phyloP scores from a whole-genome alignment of 1,140 invertebrate genomes.

The Drosophila erecta region DNA sequence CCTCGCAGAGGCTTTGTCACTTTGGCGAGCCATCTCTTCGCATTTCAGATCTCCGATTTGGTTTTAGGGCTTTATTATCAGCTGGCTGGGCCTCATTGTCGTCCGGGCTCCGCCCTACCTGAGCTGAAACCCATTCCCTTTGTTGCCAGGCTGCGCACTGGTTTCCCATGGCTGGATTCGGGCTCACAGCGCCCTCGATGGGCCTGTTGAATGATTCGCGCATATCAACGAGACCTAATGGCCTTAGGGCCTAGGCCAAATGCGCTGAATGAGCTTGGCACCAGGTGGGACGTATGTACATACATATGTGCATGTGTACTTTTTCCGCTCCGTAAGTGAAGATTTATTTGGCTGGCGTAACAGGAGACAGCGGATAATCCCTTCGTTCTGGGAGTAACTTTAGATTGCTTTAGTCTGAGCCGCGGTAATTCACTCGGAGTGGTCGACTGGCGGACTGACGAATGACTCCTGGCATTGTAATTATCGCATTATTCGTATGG shows the following conservation, averaged over 20 bases:
- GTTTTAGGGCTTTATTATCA: constrained; percentile 18
- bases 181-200: constrained; percentile 4
- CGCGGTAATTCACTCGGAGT: constrained; percentile 38
- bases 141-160: not conserved
- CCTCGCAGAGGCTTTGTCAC: constrained; percentile 15
- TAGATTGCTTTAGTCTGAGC: constrained; percentile 27
- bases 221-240: not conserved
- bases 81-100: constrained; percentile 16
- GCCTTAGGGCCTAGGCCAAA: no score
- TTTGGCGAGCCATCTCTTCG: not conserved
- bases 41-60: not conserved
- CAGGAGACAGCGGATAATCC: constrained; percentile 35
- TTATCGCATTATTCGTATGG: constrained; percentile 76
- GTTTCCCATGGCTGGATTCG: constrained; percentile 7
- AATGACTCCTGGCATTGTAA: constrained; percentile 74
- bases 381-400: constrained; percentile 11
- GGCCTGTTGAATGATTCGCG: constrained; percentile 5
- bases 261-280: no score
- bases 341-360: constrained; percentile 46
- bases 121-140: not conserved
- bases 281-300: no score
- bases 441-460: constrained; percentile 13
- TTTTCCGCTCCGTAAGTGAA: not conserved
- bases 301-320: no score
- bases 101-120: constrained; percentile 18